Percentiles rank a stretch among this genome's conserved stretches.
Evolutionary conservation across 2,888 invertebrate genomes (phyloP).

Genomic region (Caenorhabditis doughertyi): DNA sequence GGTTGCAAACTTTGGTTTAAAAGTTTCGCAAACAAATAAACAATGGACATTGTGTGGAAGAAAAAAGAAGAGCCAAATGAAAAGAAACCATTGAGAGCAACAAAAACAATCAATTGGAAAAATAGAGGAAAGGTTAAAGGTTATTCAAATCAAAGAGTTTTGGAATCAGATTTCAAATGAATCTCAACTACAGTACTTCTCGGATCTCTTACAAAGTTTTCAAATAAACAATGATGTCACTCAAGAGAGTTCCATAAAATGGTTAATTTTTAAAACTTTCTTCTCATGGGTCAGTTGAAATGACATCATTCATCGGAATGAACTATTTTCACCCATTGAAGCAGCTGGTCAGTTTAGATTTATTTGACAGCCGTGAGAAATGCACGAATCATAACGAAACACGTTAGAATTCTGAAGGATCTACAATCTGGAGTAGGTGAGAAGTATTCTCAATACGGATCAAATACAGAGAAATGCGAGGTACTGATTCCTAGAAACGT

Average conservation of each 20-base stretch:
- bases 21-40: constrained; percentile 43
- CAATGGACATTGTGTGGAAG: constrained; percentile 27
- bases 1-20: constrained; percentile 38
- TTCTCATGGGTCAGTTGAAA: neutral
- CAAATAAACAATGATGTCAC: no score
- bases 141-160: neutral
- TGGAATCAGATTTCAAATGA: no score
- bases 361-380: constrained; percentile 28
- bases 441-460: neutral
- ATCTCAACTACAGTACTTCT: no score
- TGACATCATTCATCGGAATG: constrained; percentile 15
- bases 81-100: constrained; percentile 40
- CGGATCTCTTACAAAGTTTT: no score
- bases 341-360: constrained; percentile 4
- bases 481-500: no score
- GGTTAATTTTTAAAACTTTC: no score
- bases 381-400: no score
- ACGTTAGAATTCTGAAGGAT: neutral
- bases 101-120: constrained; percentile 8
- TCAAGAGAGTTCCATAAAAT: no score
- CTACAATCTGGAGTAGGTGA: neutral
- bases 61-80: neutral
- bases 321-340: constrained; percentile 2
- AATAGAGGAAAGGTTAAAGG: neutral
- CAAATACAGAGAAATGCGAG: neutral